phyloP scores from a whole-genome alignment of 2,888 invertebrate genomes.

The Eucriotettix oculatus region DNA sequence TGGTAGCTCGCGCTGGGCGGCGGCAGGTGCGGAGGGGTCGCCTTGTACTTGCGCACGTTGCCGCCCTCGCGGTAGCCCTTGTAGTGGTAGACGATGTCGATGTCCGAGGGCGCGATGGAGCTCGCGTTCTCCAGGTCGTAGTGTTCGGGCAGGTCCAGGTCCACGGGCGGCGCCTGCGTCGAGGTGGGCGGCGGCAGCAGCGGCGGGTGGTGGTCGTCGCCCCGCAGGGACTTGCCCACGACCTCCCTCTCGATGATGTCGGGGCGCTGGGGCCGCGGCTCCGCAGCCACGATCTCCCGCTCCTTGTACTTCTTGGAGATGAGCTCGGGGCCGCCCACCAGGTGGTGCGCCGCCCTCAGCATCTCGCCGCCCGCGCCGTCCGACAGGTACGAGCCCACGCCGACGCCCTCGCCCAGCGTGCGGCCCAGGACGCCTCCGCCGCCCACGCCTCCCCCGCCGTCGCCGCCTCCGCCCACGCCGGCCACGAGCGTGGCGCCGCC shows the following conservation, averaged over 20 bases:
- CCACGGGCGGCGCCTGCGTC: conserved; percentile 20
- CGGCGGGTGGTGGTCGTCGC: conserved; percentile 53
- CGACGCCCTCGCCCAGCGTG: conserved; percentile 26
- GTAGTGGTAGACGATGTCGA: conserved; percentile 92
- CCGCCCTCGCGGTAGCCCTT: conserved; percentile 80
- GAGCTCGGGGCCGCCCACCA: conserved; percentile 71
- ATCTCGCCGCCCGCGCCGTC: conserved; percentile 55
- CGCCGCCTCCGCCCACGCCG: conserved; percentile 43
- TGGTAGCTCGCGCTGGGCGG: conserved; percentile 54
- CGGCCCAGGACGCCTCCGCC: conserved; percentile 50
- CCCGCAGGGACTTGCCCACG: conserved; percentile 56
- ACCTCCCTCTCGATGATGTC: conserved; percentile 87
- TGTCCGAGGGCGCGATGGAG: conserved; percentile 93
- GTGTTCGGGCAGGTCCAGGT: conserved; percentile 74
- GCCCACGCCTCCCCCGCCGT: conserved; percentile 28
- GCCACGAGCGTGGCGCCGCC: conserved; percentile 51
- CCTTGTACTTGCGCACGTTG: conserved; percentile 66
- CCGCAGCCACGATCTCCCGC: conserved; percentile 50
- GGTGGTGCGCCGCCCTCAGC: conserved; percentile 54
- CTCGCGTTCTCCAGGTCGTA: conserved; percentile 95
- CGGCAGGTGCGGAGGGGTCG: conserved; percentile 47
- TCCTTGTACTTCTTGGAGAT: conserved; percentile 81
- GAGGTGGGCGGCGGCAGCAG: conserved; percentile 46
- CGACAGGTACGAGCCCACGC: conserved; percentile 23
- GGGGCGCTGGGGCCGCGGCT: conserved; percentile 59